Conservation (phyloP, 1,140 invertebrate genomes). For the Eriocheir sinensis region DNA sequence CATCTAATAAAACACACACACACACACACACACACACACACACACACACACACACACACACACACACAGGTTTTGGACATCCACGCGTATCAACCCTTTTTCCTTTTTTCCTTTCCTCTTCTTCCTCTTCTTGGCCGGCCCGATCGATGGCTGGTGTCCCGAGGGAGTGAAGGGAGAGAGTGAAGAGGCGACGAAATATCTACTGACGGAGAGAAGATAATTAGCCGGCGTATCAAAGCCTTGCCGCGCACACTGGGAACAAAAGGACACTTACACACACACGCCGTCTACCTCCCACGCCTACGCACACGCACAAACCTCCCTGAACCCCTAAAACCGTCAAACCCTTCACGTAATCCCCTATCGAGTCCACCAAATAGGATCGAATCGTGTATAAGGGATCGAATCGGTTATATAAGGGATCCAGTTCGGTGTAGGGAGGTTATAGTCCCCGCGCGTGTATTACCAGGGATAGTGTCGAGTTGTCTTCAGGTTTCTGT, state of each 20-base stretch:
- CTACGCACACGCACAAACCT: constrained; percentile 37
- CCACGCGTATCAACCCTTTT: too few relatives aligned
- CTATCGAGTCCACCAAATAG: background rate
- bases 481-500: background rate
- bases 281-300: background rate
- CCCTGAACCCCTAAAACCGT: background rate
- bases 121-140: background rate
- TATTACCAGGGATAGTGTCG: background rate
- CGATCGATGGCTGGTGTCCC: background rate
- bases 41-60: background rate
- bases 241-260: background rate
- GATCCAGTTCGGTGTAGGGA: background rate
- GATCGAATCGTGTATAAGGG: background rate
- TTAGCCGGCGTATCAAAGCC: background rate
- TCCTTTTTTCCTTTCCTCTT: too few relatives aligned
- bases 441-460: background rate
- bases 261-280: background rate
- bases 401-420: background rate
- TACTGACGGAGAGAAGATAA: background rate
- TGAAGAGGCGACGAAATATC: constrained; percentile 2
- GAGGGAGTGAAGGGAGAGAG: background rate
- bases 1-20: background rate
- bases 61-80: background rate
- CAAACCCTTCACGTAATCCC: background rate
- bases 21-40: background rate